Evolutionary conservation across 2,888 invertebrate species (phyloP).

Genomic region (Parnassius apollo): DNA sequence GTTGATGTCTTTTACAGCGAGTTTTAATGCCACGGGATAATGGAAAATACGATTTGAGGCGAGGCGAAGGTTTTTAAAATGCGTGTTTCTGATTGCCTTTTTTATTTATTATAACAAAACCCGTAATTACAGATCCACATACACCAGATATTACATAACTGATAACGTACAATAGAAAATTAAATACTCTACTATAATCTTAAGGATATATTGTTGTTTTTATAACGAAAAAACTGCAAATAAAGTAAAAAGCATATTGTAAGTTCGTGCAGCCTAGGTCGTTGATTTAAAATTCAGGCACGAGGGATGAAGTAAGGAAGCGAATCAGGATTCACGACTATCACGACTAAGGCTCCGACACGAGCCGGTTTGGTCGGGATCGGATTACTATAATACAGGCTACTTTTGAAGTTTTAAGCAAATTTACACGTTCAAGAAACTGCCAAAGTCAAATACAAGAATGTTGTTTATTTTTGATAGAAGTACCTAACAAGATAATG

Average conservation of each 20-base stretch:
- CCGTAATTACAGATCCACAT: conserved; percentile 1
- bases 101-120: not conserved
- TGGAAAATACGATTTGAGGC: conserved; percentile 33
- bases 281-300: conserved; percentile 62
- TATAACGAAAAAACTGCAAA: no score
- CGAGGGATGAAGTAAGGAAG: conserved; percentile 44
- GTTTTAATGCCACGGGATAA: conserved; percentile 47
- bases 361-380: conserved; percentile 55
- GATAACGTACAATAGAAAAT: not conserved
- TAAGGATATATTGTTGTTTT: no score
- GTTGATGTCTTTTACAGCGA: conserved; percentile 76
- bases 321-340: conserved; percentile 62
- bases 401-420: conserved; percentile 5
- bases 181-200: no score
- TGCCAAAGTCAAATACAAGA: conserved; percentile 17
- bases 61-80: conserved; percentile 12
- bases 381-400: conserved; percentile 43
- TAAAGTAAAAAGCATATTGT: not conserved
- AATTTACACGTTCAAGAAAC: conserved; percentile 4
- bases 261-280: conserved; percentile 32
- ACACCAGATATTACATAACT: not conserved
- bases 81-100: not conserved
- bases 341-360: conserved; percentile 46
- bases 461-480: conserved; percentile 8
- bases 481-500: no score